A percentile compares a stretch with the other conserved stretches of the same genome.
Evolutionary conservation across 2,888 invertebrate genomes (phyloP).

Genomic region (Corbicula japonica): DNA sequence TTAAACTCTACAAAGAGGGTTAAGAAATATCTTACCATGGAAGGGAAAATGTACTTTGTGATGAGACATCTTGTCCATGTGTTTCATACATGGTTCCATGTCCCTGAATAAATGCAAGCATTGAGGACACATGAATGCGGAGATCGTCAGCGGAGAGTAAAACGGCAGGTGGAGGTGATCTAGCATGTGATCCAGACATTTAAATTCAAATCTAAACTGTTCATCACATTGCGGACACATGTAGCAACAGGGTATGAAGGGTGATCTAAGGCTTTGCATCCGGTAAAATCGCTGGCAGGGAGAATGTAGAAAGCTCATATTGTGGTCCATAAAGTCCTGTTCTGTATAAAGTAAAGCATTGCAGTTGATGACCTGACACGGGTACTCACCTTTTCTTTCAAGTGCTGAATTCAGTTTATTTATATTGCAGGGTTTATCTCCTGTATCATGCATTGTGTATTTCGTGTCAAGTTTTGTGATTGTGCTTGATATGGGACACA

Average conservation of each 20-base stretch:
- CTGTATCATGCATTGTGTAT: too few relatives aligned
- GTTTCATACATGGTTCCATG: slow-evolving; percentile 42
- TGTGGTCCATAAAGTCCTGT: slow-evolving; percentile 56
- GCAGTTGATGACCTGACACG: too few relatives aligned
- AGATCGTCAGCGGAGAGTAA: slow-evolving; percentile 46
- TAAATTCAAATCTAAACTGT: slow-evolving; percentile 46
- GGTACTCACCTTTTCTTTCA: too few relatives aligned
- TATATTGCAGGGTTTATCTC: too few relatives aligned
- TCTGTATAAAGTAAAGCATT: slow-evolving; percentile 61
- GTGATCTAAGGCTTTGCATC: slow-evolving; percentile 51
- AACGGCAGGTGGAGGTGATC: slow-evolving; percentile 32
- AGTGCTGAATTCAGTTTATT: too few relatives aligned
- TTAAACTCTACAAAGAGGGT: not conserved
- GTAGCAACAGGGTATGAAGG: slow-evolving; percentile 44
- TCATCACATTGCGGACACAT: slow-evolving; percentile 72
- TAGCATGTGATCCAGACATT: slow-evolving; percentile 50
- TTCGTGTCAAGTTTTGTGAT: not conserved
- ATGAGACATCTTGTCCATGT: slow-evolving; percentile 45
- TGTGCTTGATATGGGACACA: too few relatives aligned
- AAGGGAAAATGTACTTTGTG: slow-evolving; percentile 52
- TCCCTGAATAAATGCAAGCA: slow-evolving; percentile 52
- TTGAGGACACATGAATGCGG: slow-evolving; percentile 61
- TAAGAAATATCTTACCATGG: slow-evolving; percentile 32
- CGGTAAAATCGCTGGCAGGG: slow-evolving; percentile 70
- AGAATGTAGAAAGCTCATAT: slow-evolving; percentile 63